These are phyloP conservation scores for Pyrgilauda ruficollis DNA, from an alignment of 2,113 vertebrate species.

Conservation along the genomic window DNA sequence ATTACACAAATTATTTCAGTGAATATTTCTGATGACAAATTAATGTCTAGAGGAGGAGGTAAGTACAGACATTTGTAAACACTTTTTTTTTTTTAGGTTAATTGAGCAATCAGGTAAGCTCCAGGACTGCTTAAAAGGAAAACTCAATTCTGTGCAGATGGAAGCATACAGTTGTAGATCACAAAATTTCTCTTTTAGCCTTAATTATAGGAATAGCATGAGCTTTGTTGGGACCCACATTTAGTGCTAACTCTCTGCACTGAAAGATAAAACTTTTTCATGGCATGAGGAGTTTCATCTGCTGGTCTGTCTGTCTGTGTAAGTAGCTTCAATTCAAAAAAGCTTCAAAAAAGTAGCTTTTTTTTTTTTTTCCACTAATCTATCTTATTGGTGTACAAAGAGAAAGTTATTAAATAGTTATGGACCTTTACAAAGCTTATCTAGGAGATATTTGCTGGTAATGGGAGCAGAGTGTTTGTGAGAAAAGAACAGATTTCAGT, in stretches of 20 bases:
- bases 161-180: background rate
- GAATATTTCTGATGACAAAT: background rate
- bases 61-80: background rate
- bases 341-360: too few relatives aligned
- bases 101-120: background rate
- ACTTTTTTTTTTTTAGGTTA: background rate
- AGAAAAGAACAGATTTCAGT: conserved; percentile 78
- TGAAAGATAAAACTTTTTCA: background rate
- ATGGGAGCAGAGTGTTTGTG: conserved; percentile 63
- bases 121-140: background rate
- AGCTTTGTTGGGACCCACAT: background rate
- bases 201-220: background rate
- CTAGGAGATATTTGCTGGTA: conserved; percentile 59
- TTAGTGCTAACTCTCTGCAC: background rate
- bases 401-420: conserved; percentile 66
- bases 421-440: conserved; percentile 74
- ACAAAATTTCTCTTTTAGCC: background rate
- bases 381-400: conserved; percentile 19
- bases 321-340: background rate
- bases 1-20: background rate
- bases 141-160: background rate
- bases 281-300: background rate
- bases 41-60: background rate
- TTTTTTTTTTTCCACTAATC: background rate
- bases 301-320: background rate